Percentiles rank a stretch among this genome's conserved stretches.
These are phyloP conservation scores for human (Homo sapiens) DNA, from an alignment of 2,113 vertebrate species.

Conservation along the genomic window GRCh38 chr1:164585001-164585500, in stretches of 20 bases:
- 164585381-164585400: not conserved
- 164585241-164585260: not conserved
- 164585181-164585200: not conserved
- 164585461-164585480: not conserved
- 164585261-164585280: not conserved
- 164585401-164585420: too few relatives aligned
- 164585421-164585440: too few relatives aligned
- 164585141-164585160: accelerated
- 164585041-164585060: not conserved
- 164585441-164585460: not conserved
- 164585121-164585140: not conserved
- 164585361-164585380: not conserved
- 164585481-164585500: not conserved
- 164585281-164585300: constrained; percentile 51
- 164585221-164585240: not conserved
- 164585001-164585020: not conserved
- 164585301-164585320: constrained; percentile 43
- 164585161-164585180: not conserved
- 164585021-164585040: not conserved
- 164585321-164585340: not conserved
- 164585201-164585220: not conserved
- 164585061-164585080: not conserved
- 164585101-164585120: not conserved
- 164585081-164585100: not conserved
- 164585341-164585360: not conserved